Evolutionary conservation across 2,797 vertebrate species (phyloP).

Genomic region (Takifugu ocellatus): DNA sequence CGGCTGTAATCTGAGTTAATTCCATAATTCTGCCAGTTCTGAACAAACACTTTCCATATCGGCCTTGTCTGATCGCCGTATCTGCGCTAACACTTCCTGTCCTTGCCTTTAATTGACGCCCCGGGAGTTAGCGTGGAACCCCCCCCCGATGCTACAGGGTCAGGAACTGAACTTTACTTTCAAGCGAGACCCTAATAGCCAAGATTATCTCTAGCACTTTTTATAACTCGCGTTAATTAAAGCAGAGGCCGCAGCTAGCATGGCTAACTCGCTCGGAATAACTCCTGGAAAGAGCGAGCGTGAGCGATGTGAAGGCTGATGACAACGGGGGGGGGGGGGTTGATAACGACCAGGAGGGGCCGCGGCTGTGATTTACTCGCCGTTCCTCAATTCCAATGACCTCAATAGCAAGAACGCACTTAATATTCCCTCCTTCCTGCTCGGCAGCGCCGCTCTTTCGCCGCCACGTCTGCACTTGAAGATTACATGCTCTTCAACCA

Average conservation of each 20-base stretch:
- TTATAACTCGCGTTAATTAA: conserved; percentile 43
- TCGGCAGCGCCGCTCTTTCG: conserved; percentile 26
- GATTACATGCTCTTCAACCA: conserved; percentile 26
- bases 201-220: conserved; percentile 39
- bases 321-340: conserved; percentile 2
- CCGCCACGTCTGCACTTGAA: conserved; percentile 37
- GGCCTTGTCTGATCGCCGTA: conserved; percentile 14
- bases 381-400: conserved; percentile 25
- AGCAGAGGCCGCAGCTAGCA: conserved; percentile 21
- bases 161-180: conserved; percentile 46
- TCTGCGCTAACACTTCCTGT: conserved; percentile 16
- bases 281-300: conserved; percentile 24
- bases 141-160: conserved; percentile 16
- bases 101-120: conserved; percentile 25
- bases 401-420: conserved; percentile 26
- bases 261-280: conserved; percentile 25
- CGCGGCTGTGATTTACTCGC: conserved; percentile 18
- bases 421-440: conserved; percentile 36
- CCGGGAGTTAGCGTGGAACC: conserved; percentile 11
- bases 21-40: conserved; percentile 17
- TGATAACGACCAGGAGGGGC: not conserved
- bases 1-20: conserved; percentile 41
- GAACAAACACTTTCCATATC: not conserved
- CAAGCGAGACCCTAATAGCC: conserved; percentile 31
- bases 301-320: conserved; percentile 15